phyloP scores from a whole-genome alignment of 1,140 invertebrate genomes.

The Archivesica marissinica region DNA sequence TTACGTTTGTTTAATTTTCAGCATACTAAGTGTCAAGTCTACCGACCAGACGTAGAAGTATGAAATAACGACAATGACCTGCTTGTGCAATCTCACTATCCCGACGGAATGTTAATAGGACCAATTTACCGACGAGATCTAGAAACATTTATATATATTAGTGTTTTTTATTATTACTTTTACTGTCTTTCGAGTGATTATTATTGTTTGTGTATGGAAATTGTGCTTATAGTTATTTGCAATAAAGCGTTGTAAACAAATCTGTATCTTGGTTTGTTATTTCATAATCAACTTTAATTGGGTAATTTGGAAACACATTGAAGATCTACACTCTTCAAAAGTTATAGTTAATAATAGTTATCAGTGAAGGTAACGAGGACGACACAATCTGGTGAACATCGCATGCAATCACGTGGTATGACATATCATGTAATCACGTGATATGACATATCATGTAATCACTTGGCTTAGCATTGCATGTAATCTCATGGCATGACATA shows the following conservation, averaged over 20 bases:
- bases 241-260: conserved; percentile 21
- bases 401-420: too few species aligned
- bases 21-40: conserved; percentile 2
- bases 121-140: conserved; percentile 18
- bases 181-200: neutral
- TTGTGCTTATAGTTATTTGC: neutral
- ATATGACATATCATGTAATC: too few species aligned
- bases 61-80: conserved; percentile 24
- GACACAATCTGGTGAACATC: too few species aligned
- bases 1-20: neutral
- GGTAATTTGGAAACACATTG: too few species aligned
- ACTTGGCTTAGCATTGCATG: too few species aligned
- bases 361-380: too few species aligned
- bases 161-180: neutral
- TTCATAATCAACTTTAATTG: too few species aligned
- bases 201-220: conserved; percentile 32
- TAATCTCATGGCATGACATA: too few species aligned
- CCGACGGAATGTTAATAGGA: conserved; percentile 8
- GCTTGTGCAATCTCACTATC: conserved; percentile 13
- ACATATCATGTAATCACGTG: too few species aligned
- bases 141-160: neutral
- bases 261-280: too few species aligned
- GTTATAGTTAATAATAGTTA: too few species aligned
- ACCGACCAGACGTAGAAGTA: neutral
- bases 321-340: too few species aligned